Percentiles rank a stretch among this genome's conserved stretches.
phyloP scores from a whole-genome alignment of 2,888 invertebrate species.

The Drosophila kuntzei region DNA sequence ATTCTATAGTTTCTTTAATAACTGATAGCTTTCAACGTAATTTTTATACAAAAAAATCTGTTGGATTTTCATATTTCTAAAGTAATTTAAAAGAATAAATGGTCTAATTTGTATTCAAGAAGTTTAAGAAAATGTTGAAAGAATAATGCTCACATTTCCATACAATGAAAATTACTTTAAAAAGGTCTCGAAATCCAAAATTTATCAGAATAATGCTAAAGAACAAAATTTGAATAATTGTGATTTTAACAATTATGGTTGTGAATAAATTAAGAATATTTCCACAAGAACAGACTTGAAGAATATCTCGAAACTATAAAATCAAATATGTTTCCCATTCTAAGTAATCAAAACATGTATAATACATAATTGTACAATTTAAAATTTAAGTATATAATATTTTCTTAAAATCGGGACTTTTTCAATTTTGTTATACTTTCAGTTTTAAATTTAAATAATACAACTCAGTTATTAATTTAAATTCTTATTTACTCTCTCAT shows the following conservation, averaged over 20 bases:
- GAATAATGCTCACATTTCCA: no score
- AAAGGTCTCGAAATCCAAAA: not conserved
- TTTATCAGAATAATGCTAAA: rapidly evolving
- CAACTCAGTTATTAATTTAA: no score
- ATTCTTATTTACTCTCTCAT: no score
- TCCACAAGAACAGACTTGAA: not conserved
- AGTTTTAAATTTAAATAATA: no score
- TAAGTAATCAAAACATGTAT: not conserved
- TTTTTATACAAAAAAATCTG: no score
- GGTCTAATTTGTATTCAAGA: not conserved
- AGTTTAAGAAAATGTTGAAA: not conserved
- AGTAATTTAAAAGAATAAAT: not conserved
- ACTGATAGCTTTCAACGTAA: no score
- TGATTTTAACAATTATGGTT: not conserved
- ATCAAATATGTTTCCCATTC: not conserved
- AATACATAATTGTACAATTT: not conserved
- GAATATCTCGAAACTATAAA: not conserved
- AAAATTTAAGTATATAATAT: no score
- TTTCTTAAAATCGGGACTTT: no score
- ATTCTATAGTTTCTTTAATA: no score
- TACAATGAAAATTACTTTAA: no score
- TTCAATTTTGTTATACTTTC: no score
- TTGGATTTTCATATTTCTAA: no score
- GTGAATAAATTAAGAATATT: not conserved
- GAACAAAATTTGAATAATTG: not conserved